Percentiles rank a stretch among this genome's conserved stretches.
phyloP scores from a whole-genome alignment of 2,113 vertebrate genomes.

The Sapajus apella region DNA sequence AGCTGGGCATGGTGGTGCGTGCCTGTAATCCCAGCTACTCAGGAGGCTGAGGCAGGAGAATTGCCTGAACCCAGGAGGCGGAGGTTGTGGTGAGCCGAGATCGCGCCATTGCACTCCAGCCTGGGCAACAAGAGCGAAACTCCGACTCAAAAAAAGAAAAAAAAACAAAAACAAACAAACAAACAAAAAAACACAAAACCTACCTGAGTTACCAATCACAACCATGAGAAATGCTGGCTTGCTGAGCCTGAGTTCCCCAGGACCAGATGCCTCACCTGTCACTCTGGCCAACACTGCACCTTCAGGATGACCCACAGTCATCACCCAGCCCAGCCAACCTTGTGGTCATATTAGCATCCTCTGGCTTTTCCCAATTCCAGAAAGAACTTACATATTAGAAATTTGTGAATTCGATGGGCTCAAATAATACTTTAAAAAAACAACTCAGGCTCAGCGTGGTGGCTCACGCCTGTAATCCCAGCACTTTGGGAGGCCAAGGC shows the following conservation, averaged over 20 bases:
- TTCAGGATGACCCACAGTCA: background rate
- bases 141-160: no score
- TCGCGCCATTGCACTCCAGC: no score
- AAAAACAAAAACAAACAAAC: no score
- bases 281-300: background rate
- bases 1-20: no score
- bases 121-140: no score
- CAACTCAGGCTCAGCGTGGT: no score
- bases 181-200: background rate
- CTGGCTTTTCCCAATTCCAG: background rate
- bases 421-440: background rate
- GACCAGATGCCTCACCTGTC: background rate
- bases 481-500: no score
- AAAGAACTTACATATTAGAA: background rate
- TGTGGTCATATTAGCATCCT: accelerated
- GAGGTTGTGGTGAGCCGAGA: no score
- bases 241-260: background rate
- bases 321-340: background rate
- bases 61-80: no score
- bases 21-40: no score
- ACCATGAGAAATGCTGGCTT: background rate
- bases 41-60: no score
- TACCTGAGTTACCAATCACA: background rate
- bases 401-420: background rate
- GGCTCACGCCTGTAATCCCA: no score